Conservation (phyloP, 2,797 vertebrate genomes). For the Acrossocheilus wenchowensis region DNA sequence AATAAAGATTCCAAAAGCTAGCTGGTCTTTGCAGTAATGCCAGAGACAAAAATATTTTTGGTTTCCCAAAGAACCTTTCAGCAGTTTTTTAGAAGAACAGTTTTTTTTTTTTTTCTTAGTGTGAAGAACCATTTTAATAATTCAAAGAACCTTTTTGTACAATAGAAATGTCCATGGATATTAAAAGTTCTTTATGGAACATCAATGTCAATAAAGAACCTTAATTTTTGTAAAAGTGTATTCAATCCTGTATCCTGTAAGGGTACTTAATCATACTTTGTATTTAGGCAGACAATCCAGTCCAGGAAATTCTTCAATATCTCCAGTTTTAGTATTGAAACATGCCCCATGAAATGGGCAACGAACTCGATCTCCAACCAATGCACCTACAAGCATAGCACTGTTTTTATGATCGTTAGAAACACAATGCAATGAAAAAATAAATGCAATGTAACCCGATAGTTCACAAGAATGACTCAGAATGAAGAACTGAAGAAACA, state of each 20-base stretch:
- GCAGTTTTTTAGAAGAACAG: neutral
- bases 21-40: neutral
- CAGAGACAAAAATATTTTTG: neutral
- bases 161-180: neutral
- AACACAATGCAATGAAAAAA: neutral
- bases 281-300: conserved; percentile 83
- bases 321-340: conserved; percentile 86
- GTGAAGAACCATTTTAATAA: neutral
- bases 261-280: conserved; percentile 73
- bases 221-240: neutral
- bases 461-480: neutral
- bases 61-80: neutral
- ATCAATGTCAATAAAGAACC: neutral
- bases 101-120: neutral
- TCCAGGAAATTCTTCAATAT: conserved; percentile 90
- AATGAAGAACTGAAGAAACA: conserved; percentile 1
- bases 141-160: neutral
- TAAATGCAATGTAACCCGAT: neutral
- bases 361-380: conserved; percentile 81
- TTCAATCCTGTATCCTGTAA: neutral
- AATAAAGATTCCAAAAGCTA: neutral
- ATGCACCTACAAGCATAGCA: conserved; percentile 72
- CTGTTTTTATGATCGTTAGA: neutral
- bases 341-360: conserved; percentile 90
- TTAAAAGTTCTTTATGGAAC: neutral